A percentile compares a stretch with the other conserved stretches of the same genome.
Conservation (phyloP, 2,888 invertebrate genomes). For the Scaptomyza parva region DNA sequence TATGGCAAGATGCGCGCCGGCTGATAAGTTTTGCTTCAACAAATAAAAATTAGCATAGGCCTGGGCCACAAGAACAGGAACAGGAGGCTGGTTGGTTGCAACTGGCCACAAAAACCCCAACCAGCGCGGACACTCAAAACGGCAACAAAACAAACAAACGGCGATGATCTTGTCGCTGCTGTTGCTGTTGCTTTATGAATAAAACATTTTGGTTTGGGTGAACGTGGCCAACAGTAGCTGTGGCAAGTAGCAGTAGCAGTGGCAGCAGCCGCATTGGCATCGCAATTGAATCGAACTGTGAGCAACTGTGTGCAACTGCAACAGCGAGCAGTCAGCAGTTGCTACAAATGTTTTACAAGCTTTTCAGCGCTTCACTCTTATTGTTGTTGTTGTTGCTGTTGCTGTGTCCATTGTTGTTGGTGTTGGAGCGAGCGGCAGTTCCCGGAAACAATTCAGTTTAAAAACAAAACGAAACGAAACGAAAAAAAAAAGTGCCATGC, state of each 20-base stretch:
- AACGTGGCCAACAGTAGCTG: constrained; percentile 69
- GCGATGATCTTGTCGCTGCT: constrained; percentile 68
- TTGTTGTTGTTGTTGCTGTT: constrained; percentile 50
- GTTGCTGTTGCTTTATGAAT: constrained; percentile 70
- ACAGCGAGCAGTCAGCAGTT: constrained; percentile 70
- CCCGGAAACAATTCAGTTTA: constrained; percentile 81
- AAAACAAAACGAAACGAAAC: constrained; percentile 17
- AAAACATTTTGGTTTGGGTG: constrained; percentile 70
- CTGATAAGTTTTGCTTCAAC: constrained; percentile 64
- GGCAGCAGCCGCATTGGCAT: constrained; percentile 47
- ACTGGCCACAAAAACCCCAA: constrained; percentile 18
- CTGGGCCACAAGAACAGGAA: constrained; percentile 17
- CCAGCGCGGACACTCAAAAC: constrained; percentile 53
- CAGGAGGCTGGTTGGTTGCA: constrained; percentile 15
- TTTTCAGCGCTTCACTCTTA: constrained; percentile 73
- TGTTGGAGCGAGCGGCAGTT: constrained; percentile 68
- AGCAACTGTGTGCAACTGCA: constrained; percentile 35
- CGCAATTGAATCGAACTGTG: constrained; percentile 58
- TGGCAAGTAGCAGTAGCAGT: constrained; percentile 33
- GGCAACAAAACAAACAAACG: constrained; percentile 39
- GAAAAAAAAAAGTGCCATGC: constrained; percentile 50
- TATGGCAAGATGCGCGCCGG: constrained; percentile 71
- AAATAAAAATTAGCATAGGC: constrained; percentile 71
- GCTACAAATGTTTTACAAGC: constrained; percentile 79
- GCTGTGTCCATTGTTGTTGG: constrained; percentile 63